A percentile compares a stretch with the other conserved stretches of the same genome.
Evolutionary conservation across 2,113 vertebrate genomes (phyloP).

Genomic region (Lampris megalopsis): DNA sequence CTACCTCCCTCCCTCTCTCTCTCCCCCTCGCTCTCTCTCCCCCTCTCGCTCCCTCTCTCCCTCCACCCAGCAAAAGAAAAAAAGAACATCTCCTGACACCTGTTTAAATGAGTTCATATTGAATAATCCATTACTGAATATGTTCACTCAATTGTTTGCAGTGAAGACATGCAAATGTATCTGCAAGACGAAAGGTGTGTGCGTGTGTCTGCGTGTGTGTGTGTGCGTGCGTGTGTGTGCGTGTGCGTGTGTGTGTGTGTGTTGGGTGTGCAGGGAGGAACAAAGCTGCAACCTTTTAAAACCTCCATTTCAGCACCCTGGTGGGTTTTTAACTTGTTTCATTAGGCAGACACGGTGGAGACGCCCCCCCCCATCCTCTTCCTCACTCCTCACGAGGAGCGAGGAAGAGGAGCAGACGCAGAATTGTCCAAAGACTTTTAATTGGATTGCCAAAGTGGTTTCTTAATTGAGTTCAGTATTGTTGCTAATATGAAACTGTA

Average conservation of each 20-base stretch:
- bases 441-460: constrained; percentile 79
- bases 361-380: too few species aligned
- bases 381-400: too few species aligned
- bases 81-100: too few species aligned
- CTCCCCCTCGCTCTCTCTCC: too few species aligned
- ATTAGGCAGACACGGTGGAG: constrained; percentile 71
- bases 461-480: constrained; percentile 80
- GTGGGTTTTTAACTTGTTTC: constrained; percentile 79
- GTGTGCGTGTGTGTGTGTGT: too few species aligned
- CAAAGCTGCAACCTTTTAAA: constrained; percentile 59
- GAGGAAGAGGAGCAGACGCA: constrained; percentile 51
- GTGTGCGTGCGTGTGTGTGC: too few species aligned
- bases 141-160: constrained; percentile 33
- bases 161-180: constrained; percentile 9
- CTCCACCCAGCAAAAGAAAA: too few species aligned
- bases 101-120: constrained; percentile 59
- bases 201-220: too few species aligned
- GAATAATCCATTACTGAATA: constrained; percentile 41
- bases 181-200: constrained; percentile 27
- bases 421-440: constrained; percentile 82
- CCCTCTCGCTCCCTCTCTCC: too few species aligned
- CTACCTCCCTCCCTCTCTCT: too few species aligned
- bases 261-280: too few species aligned
- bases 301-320: constrained; percentile 69
- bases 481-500: constrained; percentile 74